Percentiles rank a stretch among this genome's conserved stretches.
Conservation (phyloP, 2,888 invertebrate species). For the Matsumyia berberina region DNA sequence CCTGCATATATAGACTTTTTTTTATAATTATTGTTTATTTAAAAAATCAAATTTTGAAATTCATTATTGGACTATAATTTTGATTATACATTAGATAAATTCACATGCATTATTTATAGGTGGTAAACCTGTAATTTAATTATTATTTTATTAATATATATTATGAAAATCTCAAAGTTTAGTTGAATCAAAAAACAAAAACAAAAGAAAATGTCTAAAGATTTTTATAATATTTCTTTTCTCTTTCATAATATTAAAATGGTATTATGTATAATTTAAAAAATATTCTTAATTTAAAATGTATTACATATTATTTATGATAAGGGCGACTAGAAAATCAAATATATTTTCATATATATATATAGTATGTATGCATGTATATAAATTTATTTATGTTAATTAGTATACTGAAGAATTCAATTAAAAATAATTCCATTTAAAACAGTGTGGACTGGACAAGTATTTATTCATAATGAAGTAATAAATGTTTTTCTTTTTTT, state of each 20-base stretch:
- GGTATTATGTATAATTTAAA: slow-evolving; percentile 52
- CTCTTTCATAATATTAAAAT: slow-evolving; percentile 13
- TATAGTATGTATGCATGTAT: slow-evolving; percentile 27
- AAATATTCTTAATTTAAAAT: slow-evolving; percentile 55
- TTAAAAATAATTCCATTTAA: slow-evolving; percentile 65
- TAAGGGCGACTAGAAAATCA: slow-evolving; percentile 74
- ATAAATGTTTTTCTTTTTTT: slow-evolving; percentile 8
- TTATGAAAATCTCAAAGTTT: slow-evolving; percentile 39
- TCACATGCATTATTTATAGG: slow-evolving; percentile 51
- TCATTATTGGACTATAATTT: slow-evolving; percentile 72
- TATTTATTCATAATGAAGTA: slow-evolving; percentile 38
- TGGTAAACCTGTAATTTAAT: slow-evolving; percentile 40
- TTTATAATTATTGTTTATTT: slow-evolving; percentile 60
- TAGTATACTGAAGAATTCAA: slow-evolving; percentile 50
- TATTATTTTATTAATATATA: slow-evolving; percentile 10
- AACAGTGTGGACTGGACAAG: slow-evolving; percentile 75
- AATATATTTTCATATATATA: slow-evolving; percentile 56
- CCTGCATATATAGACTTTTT: too few relatives aligned
- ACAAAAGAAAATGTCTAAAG: slow-evolving; percentile 11
- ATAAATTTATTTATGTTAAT: slow-evolving; percentile 40
- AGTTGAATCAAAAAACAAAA: slow-evolving; percentile 42
- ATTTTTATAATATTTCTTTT: slow-evolving; percentile 13
- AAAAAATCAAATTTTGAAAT: slow-evolving; percentile 70
- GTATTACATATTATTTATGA: slow-evolving; percentile 48
- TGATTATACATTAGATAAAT: slow-evolving; percentile 64